Percentiles rank a stretch among this genome's conserved stretches.
Evolutionary conservation across 2,888 invertebrate genomes (phyloP).

Genomic region (Liodrosophila aerea): DNA sequence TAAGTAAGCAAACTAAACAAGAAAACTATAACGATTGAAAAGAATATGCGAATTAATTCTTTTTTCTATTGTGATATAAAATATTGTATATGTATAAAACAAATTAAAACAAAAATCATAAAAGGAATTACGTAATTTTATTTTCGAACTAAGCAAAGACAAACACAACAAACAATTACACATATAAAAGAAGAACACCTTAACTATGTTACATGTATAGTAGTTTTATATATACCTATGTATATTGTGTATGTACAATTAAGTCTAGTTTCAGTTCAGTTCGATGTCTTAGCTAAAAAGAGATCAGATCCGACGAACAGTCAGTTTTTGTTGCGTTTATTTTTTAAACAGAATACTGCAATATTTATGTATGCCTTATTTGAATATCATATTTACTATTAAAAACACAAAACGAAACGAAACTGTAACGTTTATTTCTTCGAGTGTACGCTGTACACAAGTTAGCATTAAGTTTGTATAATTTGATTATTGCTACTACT

Average conservation of each 20-base stretch:
- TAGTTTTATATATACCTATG: neutral
- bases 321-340: too few relatives aligned
- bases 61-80: constrained; percentile 82
- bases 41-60: constrained; percentile 76
- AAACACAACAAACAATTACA: constrained; percentile 19
- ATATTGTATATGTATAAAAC: constrained; percentile 56
- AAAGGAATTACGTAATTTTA: constrained; percentile 69
- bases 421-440: constrained; percentile 30
- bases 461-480: constrained; percentile 62
- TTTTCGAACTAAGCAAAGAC: constrained; percentile 59
- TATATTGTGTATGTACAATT: constrained; percentile 16
- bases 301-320: constrained; percentile 5
- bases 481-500: constrained; percentile 62
- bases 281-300: constrained; percentile 33
- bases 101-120: constrained; percentile 46
- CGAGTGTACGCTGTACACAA: constrained; percentile 3
- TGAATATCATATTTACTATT: constrained; percentile 13
- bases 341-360: constrained; percentile 50
- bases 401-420: too few relatives aligned
- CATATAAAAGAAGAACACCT: constrained; percentile 19
- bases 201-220: constrained; percentile 62
- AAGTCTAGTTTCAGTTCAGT: constrained; percentile 40
- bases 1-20: constrained; percentile 59
- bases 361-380: constrained; percentile 60
- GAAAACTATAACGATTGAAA: constrained; percentile 68